Evolutionary conservation across 2,113 vertebrate species (phyloP), one percentile per base, ranked within the genome.

Genomic region (Mesoclemmys tuberculata): DNA sequence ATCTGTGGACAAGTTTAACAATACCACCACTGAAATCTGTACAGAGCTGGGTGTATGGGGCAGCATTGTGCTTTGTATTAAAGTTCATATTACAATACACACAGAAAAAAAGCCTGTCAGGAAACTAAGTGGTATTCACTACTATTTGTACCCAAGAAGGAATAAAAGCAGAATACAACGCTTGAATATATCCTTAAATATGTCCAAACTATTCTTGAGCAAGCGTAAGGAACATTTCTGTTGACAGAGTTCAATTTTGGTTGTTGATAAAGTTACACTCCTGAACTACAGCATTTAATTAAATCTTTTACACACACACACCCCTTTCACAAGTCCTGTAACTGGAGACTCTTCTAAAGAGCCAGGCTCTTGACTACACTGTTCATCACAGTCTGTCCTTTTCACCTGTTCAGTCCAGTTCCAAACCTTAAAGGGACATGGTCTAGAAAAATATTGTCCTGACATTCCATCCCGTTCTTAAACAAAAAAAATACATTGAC

Each of bases 71-170:
- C 54, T 46, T 86, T 41, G 9, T 26, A 0, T 26, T 68, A 44
- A 31, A 55, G 48, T 61, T 44, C 58, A 38, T 52, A 82, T 27
- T 27, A 35, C 78, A 86, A 83, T n/a, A 68, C 1, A 81, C 4
- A 14, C 0, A 0, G 4, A 1, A 26, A 75, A 44, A 35, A 58
- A 88, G 54, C 22, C 77, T 88, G 18, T 27, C n/a, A 24, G 31
- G 87, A 44, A 77, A 31, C 41, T 13, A 88, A 85, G 44, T 11
- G 0, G 38, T 19, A 8, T 90, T 1, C 1, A 51, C 78, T 19
- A 35, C 10, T 55, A 41, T 48, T 54, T 41, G 35, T 68, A 16
- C 52, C 79, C 51, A 44, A 18, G 18, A 12, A 58, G 51, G 35
- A 78, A 79, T 38, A 6, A 87, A 68, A 82, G 80, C 26, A 51